These are phyloP conservation scores for Steromphala cineraria DNA, from an alignment of 2,888 invertebrate genomes.

Conservation along the genomic window DNA sequence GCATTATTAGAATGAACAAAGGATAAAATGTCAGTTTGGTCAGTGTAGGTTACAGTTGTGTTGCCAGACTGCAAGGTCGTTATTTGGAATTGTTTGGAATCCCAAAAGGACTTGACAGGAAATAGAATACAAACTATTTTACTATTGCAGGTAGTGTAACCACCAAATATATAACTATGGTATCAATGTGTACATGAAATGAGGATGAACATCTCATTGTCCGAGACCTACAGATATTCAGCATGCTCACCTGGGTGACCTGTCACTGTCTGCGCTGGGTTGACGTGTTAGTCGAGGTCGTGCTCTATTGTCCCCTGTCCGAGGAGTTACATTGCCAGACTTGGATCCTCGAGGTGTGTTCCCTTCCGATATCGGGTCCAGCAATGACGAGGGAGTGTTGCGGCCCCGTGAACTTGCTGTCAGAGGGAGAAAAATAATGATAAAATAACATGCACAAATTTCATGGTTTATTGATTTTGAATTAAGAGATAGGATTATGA, in stretches of 20 bases:
- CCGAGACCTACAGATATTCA: not conserved
- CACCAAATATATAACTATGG: no score
- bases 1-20: not conserved
- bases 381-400: slow-evolving; percentile 37
- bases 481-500: not conserved
- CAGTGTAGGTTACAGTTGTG: no score
- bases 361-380: slow-evolving; percentile 44
- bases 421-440: not conserved
- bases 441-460: not conserved
- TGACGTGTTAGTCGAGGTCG: slow-evolving; percentile 27
- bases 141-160: no score
- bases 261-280: slow-evolving; percentile 23
- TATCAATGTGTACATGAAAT: not conserved
- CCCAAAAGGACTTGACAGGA: no score
- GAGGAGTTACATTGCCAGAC: not conserved
- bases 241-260: slow-evolving; percentile 25
- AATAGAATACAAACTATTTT: no score
- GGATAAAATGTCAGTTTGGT: no score
- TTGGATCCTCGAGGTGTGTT: slow-evolving; percentile 21
- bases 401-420: slow-evolving; percentile 36
- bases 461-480: not conserved
- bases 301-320: slow-evolving; percentile 1
- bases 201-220: not conserved
- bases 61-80: no score
- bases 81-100: no score